Conservation (phyloP, 2,797 vertebrate species). For the Antennarius maculatus region DNA sequence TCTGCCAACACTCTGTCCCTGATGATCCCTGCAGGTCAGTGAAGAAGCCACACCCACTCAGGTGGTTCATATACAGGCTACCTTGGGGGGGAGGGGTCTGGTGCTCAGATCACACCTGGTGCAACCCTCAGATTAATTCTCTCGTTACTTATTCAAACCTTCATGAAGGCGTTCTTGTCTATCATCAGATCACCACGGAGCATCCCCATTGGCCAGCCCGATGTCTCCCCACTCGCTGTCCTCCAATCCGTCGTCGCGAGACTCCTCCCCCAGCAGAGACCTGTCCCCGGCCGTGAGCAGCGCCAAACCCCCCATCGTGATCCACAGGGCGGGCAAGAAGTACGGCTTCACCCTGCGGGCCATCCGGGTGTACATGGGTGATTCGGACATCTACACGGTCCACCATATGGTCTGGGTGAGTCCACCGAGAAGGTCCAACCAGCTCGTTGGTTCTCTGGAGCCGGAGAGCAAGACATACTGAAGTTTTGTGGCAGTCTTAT, state of each 20-base stretch:
- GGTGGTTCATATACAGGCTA: no score
- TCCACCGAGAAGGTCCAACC: conserved; percentile 20
- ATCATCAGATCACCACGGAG: conserved; percentile 89
- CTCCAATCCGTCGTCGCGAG: conserved; percentile 96
- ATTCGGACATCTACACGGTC: conserved; percentile 94
- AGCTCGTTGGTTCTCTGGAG: no score
- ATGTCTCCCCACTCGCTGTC: conserved; percentile 98
- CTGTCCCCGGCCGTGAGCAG: conserved; percentile 87
- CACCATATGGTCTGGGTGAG: conserved; percentile 99
- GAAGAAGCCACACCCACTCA: no score
- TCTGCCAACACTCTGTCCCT: conserved; percentile 95
- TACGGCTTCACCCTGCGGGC: conserved; percentile 97
- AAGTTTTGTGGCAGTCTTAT: no score
- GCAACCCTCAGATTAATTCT: no score
- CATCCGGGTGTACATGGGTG: conserved; percentile 97
- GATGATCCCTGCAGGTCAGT: conserved; percentile 94
- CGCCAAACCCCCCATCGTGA: conserved; percentile 88
- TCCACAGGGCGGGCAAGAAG: conserved; percentile 94
- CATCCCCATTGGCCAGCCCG: conserved; percentile 95
- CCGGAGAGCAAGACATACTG: no score
- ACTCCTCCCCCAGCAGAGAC: conserved; percentile 96
- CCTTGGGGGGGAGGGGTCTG: no score
- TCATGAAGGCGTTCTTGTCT: neutral
- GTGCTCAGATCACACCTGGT: no score
- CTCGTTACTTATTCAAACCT: no score